Base-by-base conservation (phyloP, 1,140 invertebrate genomes). In the Diuraphis noxia region DNA sequence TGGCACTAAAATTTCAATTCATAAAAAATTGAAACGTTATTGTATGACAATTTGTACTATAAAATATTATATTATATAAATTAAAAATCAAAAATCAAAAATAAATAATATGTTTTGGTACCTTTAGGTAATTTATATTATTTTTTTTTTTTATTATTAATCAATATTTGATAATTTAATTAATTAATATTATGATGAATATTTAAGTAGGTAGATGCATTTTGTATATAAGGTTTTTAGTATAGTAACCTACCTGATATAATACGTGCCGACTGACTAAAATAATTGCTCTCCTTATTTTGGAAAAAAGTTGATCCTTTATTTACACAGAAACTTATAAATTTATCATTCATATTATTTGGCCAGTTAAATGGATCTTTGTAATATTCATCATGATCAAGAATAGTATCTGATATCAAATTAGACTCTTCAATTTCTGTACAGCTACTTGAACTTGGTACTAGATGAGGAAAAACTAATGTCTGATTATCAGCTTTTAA, bases 251-350 rank as follows among this genome's bases (percentile, higher is more conserved):
- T 79, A 79, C 77, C 77, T 79, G 77, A 79, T 79, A 79, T 79
- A 79, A 79, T 52, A 79, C 77, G 77, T 79, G 34, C 77, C 36
- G 77, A 79, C 36, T 79, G 77, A 38, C 77, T 79, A 79, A 79
- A 79, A 79, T 79, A 79, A 79, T 79, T 79, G 34, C n/a, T 79
- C 17, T 79, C 77, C 77, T 19, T 79, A 79, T 79, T 79, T 79
- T 79, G 77, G 77, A 79, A 79, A 79, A 79, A 79, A 79, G 77
- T 38, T 38, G 77, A 38, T 79, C 77, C 77, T 79, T 79, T 79
- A 79, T 38, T 38, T 38, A 79, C 21, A 79, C 77, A 79, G 34
- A 79, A 79, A 79, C 77, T 79, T 79, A 79, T 79, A 79, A 79
- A 79, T n/a, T n/a, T n/a, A n/a, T n/a, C n/a, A n/a, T n/a, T n/a